Percentiles rank a stretch among this genome's conserved stretches.
Evolutionary conservation across 64 coral and sea anemone genomes (phyloP).

Genomic region (Pachyseris speciosa): DNA sequence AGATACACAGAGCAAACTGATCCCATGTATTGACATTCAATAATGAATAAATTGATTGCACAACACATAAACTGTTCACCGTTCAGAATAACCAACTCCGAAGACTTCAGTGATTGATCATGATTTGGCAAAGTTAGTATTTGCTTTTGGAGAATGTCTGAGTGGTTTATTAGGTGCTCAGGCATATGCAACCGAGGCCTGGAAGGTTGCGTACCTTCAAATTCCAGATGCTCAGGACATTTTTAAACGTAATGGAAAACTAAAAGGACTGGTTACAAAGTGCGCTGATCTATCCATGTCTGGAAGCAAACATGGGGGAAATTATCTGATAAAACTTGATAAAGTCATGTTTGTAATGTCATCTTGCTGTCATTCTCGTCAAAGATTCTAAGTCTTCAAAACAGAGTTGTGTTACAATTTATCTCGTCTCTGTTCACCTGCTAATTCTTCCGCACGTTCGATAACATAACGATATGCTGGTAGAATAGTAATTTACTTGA

Average conservation of each 20-base stretch:
- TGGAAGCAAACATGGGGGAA: neutral
- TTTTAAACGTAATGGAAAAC: slow-evolving; percentile 8
- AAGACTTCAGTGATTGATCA: neutral
- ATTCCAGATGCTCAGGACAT: slow-evolving; percentile 35
- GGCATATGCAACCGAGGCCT: slow-evolving; percentile 10
- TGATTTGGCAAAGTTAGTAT: slow-evolving; percentile 3
- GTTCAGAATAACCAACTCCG: neutral
- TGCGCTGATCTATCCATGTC: neutral
- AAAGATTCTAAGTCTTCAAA: too few species aligned
- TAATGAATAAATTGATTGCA: too few species aligned
- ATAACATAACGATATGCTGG: too few species aligned
- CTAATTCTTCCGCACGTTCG: too few species aligned
- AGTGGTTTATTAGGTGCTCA: neutral
- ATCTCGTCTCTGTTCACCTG: too few species aligned
- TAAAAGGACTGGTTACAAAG: slow-evolving; percentile 10
- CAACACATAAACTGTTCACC: neutral
- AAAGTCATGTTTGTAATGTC: neutral
- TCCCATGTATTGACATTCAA: too few species aligned
- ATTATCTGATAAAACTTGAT: neutral
- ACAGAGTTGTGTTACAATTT: too few species aligned
- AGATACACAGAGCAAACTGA: too few species aligned
- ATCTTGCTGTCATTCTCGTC: too few species aligned
- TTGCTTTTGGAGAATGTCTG: neutral
- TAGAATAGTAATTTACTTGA: too few species aligned
- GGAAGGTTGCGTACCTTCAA: neutral